Percentiles rank a stretch among this genome's conserved stretches.
Conservation (phyloP, 2,113 vertebrate genomes). For the Lynx canadensis region DNA sequence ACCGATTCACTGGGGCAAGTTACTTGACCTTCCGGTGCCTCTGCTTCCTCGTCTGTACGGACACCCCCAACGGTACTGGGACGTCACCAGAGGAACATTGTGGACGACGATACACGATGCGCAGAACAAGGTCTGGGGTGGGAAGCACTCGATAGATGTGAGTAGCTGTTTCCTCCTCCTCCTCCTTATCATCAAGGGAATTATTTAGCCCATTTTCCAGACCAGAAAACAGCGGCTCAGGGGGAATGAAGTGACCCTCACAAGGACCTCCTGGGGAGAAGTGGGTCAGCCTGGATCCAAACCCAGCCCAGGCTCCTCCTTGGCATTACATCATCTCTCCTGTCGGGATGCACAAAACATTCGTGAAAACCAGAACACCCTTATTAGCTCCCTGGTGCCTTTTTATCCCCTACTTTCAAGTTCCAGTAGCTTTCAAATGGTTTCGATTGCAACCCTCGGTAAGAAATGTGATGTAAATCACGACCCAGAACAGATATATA, state of each 20-base stretch:
- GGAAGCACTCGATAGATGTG: neutral
- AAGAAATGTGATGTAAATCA: neutral
- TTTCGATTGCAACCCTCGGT: neutral
- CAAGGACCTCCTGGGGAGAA: neutral
- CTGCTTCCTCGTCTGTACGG: neutral
- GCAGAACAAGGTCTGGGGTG: neutral
- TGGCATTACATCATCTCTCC: neutral
- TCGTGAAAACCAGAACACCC: neutral
- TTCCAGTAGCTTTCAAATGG: neutral
- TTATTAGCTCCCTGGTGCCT: too few species aligned
- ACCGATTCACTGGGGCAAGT: neutral
- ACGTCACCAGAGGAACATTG: neutral
- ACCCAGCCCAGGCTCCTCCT: neutral
- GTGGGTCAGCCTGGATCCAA: neutral
- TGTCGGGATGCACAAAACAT: rapidly evolving
- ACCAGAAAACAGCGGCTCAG: neutral
- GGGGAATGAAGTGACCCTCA: neutral
- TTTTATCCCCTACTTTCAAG: neutral
- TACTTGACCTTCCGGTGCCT: neutral
- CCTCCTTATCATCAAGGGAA: neutral
- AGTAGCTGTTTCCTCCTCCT: neutral
- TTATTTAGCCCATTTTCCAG: neutral
- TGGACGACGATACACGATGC: neutral
- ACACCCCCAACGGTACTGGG: too few species aligned
- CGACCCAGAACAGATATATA: neutral